Conservation (phyloP, 2,888 invertebrate species). For the Pachycephus smyrnensis region DNA sequence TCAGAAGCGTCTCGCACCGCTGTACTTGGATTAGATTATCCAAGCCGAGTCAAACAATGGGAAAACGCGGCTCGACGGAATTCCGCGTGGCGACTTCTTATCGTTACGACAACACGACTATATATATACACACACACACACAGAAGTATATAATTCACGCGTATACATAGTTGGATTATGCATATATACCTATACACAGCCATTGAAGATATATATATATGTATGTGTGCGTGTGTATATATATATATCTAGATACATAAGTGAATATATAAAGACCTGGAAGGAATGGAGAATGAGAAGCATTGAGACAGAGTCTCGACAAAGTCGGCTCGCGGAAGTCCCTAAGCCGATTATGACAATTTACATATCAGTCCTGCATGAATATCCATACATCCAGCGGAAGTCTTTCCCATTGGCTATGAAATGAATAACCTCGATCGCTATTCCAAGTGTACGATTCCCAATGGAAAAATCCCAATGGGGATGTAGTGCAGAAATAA, state of each 20-base stretch:
- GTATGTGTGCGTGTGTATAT: too few relatives aligned
- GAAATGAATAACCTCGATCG: not conserved
- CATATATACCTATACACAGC: not conserved
- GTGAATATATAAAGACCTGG: not conserved
- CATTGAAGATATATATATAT: not conserved
- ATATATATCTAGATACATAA: too few relatives aligned
- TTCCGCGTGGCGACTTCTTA: constrained; percentile 6
- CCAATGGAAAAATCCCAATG: too few relatives aligned
- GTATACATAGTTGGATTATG: not conserved
- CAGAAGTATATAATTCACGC: not conserved
- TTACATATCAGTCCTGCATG: constrained; percentile 25
- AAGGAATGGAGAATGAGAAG: not conserved
- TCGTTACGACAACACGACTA: not conserved
- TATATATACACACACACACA: not conserved
- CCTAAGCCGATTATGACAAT: constrained; percentile 37
- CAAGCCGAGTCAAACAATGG: constrained; percentile 5
- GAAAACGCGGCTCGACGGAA: constrained; percentile 4
- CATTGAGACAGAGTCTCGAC: not conserved
- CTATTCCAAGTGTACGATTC: not conserved
- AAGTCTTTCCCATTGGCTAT: not conserved
- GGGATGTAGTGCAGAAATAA: too few relatives aligned
- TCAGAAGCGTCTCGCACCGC: not conserved
- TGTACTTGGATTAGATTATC: constrained; percentile 6
- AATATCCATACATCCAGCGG: constrained; percentile 16
- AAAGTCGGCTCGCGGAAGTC: constrained; percentile 11